Percentiles rank a stretch among this genome's conserved stretches.
phyloP scores from a whole-genome alignment of 2,888 invertebrate genomes.

The Temnothorax rugatulus region DNA sequence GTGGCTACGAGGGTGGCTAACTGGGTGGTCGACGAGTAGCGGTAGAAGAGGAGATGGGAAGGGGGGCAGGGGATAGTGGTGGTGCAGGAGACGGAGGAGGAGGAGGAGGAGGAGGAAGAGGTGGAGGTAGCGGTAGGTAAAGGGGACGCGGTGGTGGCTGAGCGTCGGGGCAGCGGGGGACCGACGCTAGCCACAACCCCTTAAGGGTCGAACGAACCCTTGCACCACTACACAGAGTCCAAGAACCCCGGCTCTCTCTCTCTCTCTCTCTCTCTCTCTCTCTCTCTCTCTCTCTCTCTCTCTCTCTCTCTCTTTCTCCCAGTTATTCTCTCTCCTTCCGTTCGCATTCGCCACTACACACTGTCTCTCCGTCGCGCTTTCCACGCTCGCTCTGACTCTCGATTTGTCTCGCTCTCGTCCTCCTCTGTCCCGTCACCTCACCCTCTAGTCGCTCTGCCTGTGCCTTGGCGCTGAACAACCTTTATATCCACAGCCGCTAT shows the following conservation, averaged over 20 bases:
- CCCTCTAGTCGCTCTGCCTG: constrained; percentile 56
- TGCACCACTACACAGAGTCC: constrained; percentile 83
- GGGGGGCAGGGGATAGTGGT: constrained; percentile 71
- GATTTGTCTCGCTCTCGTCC: constrained; percentile 66
- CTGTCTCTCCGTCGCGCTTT: constrained; percentile 59
- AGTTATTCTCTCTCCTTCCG: constrained; percentile 53
- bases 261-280: constrained; percentile 66
- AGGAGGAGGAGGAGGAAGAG: constrained; percentile 69
- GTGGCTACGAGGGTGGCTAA: constrained; percentile 81
- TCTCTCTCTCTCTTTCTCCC: constrained; percentile 53
- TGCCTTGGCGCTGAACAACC: constrained; percentile 81
- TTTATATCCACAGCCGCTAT: constrained; percentile 84
- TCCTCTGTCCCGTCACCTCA: constrained; percentile 68
- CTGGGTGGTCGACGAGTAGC: constrained; percentile 80
- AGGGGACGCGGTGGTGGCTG: constrained; percentile 66
- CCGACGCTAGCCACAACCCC: constrained; percentile 86
- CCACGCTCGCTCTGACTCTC: constrained; percentile 65
- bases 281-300: constrained; percentile 48
- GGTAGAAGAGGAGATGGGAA: constrained; percentile 67
- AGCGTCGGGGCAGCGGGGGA: constrained; percentile 75
- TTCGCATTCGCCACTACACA: constrained; percentile 53
- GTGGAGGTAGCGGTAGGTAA: constrained; percentile 64
- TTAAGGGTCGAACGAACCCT: constrained; percentile 86
- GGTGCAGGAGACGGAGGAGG: constrained; percentile 69
- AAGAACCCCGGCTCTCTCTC: constrained; percentile 70